A percentile compares a stretch with the other conserved stretches of the same genome.
phyloP scores from a whole-genome alignment of 2,888 invertebrate species.

The Nomada flava region DNA sequence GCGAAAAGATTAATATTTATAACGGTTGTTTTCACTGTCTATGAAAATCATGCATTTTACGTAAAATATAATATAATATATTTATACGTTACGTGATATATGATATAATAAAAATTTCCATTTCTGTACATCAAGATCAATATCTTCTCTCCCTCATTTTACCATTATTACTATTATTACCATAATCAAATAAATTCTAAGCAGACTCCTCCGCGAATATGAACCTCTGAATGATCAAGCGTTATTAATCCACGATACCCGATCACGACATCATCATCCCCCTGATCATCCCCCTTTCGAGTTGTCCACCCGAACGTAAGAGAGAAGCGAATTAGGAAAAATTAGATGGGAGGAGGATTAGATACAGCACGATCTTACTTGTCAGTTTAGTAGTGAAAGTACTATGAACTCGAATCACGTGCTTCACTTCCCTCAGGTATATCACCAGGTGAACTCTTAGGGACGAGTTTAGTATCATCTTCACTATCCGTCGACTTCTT shows the following conservation, averaged over 20 bases:
- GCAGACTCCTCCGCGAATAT: neutral
- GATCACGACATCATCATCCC: slow-evolving; percentile 13
- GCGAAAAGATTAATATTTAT: neutral
- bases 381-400: slow-evolving; percentile 77
- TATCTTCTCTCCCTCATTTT: neutral
- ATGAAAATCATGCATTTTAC: too few relatives aligned
- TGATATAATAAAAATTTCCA: too few relatives aligned
- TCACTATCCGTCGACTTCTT: slow-evolving; percentile 75
- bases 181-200: neutral
- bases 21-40: too few relatives aligned
- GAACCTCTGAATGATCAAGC: slow-evolving; percentile 11
- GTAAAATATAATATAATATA: too few relatives aligned
- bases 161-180: neutral
- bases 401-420: slow-evolving; percentile 76
- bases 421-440: slow-evolving; percentile 78
- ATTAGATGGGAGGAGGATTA: slow-evolving; percentile 37
- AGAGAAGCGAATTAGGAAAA: slow-evolving; percentile 32
- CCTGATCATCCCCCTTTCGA: slow-evolving; percentile 10
- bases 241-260: slow-evolving; percentile 36
- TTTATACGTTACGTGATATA: too few relatives aligned
- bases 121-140: too few relatives aligned
- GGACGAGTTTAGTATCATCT: slow-evolving; percentile 80
- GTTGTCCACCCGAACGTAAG: neutral
- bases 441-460: slow-evolving; percentile 76
- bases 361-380: slow-evolving; percentile 39